phyloP scores from a whole-genome alignment of 2,797 vertebrate species.

The Sciaenops ocellatus region DNA sequence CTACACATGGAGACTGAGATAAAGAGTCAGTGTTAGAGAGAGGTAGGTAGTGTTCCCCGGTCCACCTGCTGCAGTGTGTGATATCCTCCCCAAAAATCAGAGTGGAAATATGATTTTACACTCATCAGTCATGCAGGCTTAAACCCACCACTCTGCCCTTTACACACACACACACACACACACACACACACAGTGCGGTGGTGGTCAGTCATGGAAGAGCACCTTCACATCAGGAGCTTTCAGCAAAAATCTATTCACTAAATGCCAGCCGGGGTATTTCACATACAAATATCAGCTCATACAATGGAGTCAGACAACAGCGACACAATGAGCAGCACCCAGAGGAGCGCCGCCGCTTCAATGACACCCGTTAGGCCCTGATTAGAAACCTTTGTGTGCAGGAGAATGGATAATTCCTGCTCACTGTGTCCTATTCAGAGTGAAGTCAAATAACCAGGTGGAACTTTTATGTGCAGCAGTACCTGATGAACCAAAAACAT shows the following conservation, averaged over 20 bases:
- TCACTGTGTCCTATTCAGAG: slow-evolving; percentile 42
- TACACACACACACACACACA: slow-evolving; percentile 20
- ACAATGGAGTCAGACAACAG: slow-evolving; percentile 58
- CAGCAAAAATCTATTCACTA: slow-evolving; percentile 62
- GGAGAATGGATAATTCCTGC: slow-evolving; percentile 58
- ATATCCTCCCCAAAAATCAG: slow-evolving; percentile 32
- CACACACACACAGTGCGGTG: not conserved
- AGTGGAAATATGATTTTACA: slow-evolving; percentile 59
- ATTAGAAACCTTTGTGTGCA: slow-evolving; percentile 64
- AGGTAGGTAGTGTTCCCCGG: not conserved
- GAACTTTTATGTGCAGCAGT: not conserved
- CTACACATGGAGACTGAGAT: too few relatives aligned
- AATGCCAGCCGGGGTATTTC: slow-evolving; percentile 53
- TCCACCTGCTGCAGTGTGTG: slow-evolving; percentile 45
- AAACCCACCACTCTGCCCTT: slow-evolving; percentile 54
- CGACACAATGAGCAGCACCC: slow-evolving; percentile 55
- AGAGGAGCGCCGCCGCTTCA: slow-evolving; percentile 28
- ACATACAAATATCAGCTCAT: slow-evolving; percentile 47
- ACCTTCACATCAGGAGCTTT: slow-evolving; percentile 62
- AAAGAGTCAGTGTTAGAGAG: not conserved
- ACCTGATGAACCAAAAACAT: not conserved
- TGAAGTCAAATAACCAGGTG: slow-evolving; percentile 36
- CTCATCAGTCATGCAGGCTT: slow-evolving; percentile 67
- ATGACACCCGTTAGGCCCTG: slow-evolving; percentile 39
- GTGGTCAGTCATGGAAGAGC: slow-evolving; percentile 57